phyloP scores from a whole-genome alignment of 2,888 invertebrate genomes.

The Pinctada fucata region DNA sequence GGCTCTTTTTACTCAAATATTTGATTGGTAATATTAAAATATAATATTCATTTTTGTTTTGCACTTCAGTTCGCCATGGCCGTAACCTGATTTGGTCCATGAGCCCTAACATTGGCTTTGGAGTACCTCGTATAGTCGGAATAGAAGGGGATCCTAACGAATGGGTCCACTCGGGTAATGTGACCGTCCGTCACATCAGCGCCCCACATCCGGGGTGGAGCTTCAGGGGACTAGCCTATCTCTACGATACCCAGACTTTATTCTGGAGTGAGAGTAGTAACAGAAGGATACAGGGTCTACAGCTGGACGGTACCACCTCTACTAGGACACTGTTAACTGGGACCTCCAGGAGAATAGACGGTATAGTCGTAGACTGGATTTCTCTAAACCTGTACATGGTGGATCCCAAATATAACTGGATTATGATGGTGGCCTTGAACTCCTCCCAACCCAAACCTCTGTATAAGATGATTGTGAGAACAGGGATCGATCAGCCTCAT shows the following conservation, averaged over 20 bases:
- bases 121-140: conserved; percentile 67
- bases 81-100: conserved; percentile 72
- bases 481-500: conserved; percentile 66
- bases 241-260: conserved; percentile 60
- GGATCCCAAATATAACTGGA: conserved; percentile 73
- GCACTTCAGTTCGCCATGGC: conserved; percentile 67
- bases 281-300: conserved; percentile 66
- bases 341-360: conserved; percentile 69
- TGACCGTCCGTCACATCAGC: conserved; percentile 67
- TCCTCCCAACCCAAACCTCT: conserved; percentile 26
- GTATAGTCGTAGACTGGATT: conserved; percentile 71
- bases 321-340: conserved; percentile 66
- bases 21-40: background rate
- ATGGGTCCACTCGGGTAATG: conserved; percentile 66
- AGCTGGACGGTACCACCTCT: conserved; percentile 61
- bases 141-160: conserved; percentile 69
- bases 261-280: conserved; percentile 71
- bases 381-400: conserved; percentile 72
- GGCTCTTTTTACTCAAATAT: too few species aligned
- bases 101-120: conserved; percentile 55
- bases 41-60: background rate
- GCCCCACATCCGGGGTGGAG: conserved; percentile 71
- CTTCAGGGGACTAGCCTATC: conserved; percentile 67
- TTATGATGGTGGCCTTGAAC: conserved; percentile 63
- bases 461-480: conserved; percentile 55